phyloP scores from a whole-genome alignment of 1,140 invertebrate species.

The Drosophila asahinai region DNA sequence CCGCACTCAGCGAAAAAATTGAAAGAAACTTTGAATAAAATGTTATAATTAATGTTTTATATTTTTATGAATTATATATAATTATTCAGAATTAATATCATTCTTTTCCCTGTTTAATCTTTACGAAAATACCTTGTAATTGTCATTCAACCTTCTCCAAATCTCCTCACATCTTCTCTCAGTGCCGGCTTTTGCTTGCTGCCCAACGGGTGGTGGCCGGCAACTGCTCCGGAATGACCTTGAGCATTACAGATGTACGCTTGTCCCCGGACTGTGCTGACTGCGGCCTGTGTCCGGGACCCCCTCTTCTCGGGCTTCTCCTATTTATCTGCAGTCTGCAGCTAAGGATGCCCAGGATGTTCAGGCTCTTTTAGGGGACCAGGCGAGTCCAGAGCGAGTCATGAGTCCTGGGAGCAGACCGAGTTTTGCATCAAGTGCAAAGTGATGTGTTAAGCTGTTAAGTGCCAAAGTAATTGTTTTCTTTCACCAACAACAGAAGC shows the following conservation, averaged over 20 bases:
- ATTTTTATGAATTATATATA: no score
- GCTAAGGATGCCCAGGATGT: constrained; percentile 41
- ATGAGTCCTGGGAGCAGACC: constrained; percentile 27
- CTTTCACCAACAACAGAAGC: constrained; percentile 64
- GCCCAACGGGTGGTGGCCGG: constrained; percentile 40
- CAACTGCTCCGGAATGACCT: constrained; percentile 75
- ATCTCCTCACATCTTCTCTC: neutral
- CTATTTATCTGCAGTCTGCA: constrained; percentile 59
- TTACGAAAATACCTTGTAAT: no score
- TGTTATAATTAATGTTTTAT: neutral
- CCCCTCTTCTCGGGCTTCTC: constrained; percentile 31
- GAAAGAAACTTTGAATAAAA: neutral
- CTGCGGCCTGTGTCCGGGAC: constrained; percentile 10
- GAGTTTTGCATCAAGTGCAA: constrained; percentile 74
- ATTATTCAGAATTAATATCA: no score
- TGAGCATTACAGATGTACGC: constrained; percentile 75
- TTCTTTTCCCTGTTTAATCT: neutral
- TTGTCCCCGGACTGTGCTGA: constrained; percentile 45
- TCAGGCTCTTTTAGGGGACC: constrained; percentile 19
- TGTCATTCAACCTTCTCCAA: no score
- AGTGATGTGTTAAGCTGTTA: constrained; percentile 83
- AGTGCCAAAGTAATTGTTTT: constrained; percentile 84
- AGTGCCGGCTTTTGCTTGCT: constrained; percentile 37
- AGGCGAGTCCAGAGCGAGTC: constrained; percentile 8
- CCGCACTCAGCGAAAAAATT: constrained; percentile 14